phyloP scores from a whole-genome alignment of 2,797 vertebrate species.

The Tiaroga cobitis region DNA sequence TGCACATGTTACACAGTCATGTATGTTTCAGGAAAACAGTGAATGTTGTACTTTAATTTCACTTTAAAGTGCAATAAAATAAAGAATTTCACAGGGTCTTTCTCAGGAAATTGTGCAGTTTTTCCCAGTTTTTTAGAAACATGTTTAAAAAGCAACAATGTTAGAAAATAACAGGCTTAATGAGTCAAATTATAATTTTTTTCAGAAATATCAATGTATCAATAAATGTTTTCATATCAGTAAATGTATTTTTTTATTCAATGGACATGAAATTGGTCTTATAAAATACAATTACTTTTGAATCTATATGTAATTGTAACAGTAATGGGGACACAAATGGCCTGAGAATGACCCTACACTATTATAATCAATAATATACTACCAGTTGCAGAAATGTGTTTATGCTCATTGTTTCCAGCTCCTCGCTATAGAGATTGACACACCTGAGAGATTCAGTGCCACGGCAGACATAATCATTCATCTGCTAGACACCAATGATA shows the following conservation, averaged over 20 bases:
- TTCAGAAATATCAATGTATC: neutral
- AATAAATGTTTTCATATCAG: neutral
- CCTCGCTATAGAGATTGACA: constrained; percentile 93
- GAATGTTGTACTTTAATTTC: neutral
- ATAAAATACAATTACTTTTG: too few species aligned
- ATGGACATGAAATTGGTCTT: neutral
- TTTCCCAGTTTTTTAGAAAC: neutral
- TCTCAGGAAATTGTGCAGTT: neutral
- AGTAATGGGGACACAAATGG: neutral
- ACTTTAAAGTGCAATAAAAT: neutral
- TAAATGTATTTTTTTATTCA: neutral
- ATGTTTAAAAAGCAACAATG: neutral
- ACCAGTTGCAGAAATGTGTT: neutral
- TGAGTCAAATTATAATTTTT: neutral
- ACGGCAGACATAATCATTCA: constrained; percentile 91
- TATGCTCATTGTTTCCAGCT: constrained; percentile 75
- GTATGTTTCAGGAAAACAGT: neutral
- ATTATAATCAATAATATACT: neutral
- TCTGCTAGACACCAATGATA: constrained; percentile 95
- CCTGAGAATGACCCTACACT: neutral
- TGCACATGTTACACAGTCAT: neutral
- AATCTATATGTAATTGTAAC: neutral
- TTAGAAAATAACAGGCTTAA: neutral
- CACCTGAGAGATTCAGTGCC: constrained; percentile 93
- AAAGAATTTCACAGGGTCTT: neutral